Percentiles rank a stretch among this genome's conserved stretches.
Evolutionary conservation across 2,888 invertebrate genomes (phyloP).

Genomic region (Ischnus inquisitorius): DNA sequence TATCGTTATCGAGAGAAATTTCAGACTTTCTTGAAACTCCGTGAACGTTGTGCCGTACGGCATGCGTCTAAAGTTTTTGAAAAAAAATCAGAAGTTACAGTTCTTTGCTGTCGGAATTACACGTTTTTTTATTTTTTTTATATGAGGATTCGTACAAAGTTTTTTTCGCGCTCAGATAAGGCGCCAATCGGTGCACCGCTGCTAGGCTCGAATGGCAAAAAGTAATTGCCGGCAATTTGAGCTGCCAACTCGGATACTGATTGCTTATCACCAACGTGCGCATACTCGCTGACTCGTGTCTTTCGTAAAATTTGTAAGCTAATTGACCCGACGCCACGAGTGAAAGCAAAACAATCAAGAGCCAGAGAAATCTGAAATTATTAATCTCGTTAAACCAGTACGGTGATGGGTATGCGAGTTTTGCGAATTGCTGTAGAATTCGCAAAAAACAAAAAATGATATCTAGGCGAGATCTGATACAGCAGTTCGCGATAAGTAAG

Average conservation of each 20-base stretch:
- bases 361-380: conserved; percentile 74
- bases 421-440: no score
- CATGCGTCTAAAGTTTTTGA: conserved; percentile 68
- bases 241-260: conserved; percentile 74
- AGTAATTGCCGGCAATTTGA: conserved; percentile 75
- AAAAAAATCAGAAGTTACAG: not conserved
- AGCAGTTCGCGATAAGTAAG: not conserved
- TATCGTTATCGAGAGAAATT: conserved; percentile 70
- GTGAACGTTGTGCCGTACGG: conserved; percentile 65
- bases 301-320: conserved; percentile 75
- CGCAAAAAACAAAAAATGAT: no score
- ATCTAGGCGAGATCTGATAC: not conserved
- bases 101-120: not conserved
- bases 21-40: conserved; percentile 70
- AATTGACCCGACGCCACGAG: conserved; percentile 71
- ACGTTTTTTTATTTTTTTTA: not conserved
- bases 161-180: conserved; percentile 67
- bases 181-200: conserved; percentile 64
- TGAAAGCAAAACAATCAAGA: conserved; percentile 72
- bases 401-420: not conserved
- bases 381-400: conserved; percentile 12
- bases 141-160: conserved; percentile 65
- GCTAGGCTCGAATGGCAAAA: conserved; percentile 74
- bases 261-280: conserved; percentile 75
- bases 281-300: conserved; percentile 76